Conservation (phyloP, 1,140 invertebrate genomes). For the Ridgeia piscesae region DNA sequence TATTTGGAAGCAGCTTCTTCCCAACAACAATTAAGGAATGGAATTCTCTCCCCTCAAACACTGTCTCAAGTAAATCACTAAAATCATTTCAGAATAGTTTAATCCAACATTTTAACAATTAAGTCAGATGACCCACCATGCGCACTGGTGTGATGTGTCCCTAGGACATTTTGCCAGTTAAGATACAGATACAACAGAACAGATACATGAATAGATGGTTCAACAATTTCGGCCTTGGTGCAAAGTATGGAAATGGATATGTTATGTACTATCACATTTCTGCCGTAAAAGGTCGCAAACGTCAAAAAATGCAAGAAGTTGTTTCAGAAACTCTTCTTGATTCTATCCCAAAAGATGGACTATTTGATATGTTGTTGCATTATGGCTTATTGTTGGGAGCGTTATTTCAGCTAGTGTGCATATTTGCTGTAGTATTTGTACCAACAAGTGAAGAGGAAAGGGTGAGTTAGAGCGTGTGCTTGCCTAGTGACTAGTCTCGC, state of each 20-base stretch:
- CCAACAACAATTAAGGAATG: too few relatives aligned
- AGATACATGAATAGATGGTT: too few relatives aligned
- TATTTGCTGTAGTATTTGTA: not conserved
- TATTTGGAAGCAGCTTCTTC: too few relatives aligned
- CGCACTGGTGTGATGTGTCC: too few relatives aligned
- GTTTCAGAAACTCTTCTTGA: not conserved
- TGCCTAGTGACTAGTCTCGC: too few relatives aligned
- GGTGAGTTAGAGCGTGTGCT: not conserved
- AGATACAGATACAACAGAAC: too few relatives aligned
- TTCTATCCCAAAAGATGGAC: conserved; percentile 1
- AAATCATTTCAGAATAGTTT: too few relatives aligned
- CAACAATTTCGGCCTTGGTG: not conserved
- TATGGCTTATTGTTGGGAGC: not conserved
- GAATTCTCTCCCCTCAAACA: too few relatives aligned
- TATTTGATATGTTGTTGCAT: not conserved
- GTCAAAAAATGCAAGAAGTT: conserved; percentile 1
- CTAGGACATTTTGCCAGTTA: too few relatives aligned
- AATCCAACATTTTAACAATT: too few relatives aligned
- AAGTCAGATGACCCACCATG: too few relatives aligned
- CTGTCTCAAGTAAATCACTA: too few relatives aligned
- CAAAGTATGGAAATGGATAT: not conserved
- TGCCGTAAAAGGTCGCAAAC: not conserved
- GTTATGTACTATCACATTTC: not conserved
- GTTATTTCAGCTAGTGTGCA: not conserved
- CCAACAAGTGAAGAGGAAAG: not conserved